These are phyloP conservation scores for Zonotrichia leucophrys DNA, from an alignment of 2,113 vertebrate genomes.

Conservation along the genomic window DNA sequence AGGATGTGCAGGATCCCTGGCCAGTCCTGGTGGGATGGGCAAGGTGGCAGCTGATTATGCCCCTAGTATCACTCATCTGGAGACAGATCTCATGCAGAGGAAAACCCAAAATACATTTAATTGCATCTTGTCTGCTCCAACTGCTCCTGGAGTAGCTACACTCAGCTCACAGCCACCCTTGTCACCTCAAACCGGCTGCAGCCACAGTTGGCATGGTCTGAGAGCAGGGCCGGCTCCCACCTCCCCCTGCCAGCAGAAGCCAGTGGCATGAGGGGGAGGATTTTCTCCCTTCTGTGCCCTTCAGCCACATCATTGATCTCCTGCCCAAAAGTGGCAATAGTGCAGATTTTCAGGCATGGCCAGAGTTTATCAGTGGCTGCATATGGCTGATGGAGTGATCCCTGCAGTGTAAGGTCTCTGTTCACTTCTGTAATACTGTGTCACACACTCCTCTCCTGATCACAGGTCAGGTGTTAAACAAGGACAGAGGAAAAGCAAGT, in stretches of 20 bases:
- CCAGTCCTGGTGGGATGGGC: neutral
- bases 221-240: neutral
- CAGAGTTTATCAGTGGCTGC: neutral
- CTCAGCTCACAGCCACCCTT: neutral
- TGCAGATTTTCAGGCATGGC: neutral
- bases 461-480: neutral
- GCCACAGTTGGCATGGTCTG: neutral
- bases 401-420: neutral
- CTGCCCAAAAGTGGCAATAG: neutral
- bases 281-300: neutral
- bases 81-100: neutral
- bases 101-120: neutral
- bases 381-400: neutral
- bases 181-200: neutral
- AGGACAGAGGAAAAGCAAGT: neutral
- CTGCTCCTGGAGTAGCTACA: neutral
- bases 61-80: neutral
- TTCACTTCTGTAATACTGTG: neutral
- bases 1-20: neutral
- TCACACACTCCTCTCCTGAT: neutral
- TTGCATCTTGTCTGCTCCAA: neutral
- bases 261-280: neutral
- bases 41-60: neutral
- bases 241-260: neutral
- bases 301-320: neutral